Evolutionary conservation across 2,888 invertebrate genomes (phyloP).

Genomic region (Leptopterna dolabrata): DNA sequence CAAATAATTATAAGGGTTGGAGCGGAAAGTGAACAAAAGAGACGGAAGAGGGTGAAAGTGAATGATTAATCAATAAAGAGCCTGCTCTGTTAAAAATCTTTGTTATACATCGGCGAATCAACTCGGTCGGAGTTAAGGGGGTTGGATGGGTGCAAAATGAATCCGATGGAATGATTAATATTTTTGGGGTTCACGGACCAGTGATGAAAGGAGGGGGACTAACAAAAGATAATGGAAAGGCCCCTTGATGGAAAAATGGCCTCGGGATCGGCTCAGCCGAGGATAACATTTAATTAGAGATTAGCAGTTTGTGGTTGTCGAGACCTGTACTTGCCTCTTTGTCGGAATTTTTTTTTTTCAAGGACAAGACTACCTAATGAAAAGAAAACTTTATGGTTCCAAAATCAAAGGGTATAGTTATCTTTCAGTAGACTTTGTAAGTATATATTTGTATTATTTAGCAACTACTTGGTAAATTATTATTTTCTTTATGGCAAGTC

Average conservation of each 20-base stretch:
- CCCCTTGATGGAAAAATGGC: background rate
- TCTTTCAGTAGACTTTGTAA: too few species aligned
- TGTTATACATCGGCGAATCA: background rate
- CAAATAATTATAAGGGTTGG: too few species aligned
- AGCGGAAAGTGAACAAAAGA: background rate
- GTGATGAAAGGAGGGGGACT: background rate
- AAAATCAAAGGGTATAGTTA: too few species aligned
- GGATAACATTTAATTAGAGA: background rate
- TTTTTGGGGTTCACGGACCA: conserved; percentile 1
- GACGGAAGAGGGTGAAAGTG: background rate
- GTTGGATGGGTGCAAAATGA: background rate
- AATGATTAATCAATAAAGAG: background rate
- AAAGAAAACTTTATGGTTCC: too few species aligned
- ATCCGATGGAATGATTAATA: background rate
- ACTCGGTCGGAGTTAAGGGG: background rate
- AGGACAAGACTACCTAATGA: too few species aligned
- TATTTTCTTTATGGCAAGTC: too few species aligned
- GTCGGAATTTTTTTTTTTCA: background rate
- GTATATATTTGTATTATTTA: too few species aligned
- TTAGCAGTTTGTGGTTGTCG: background rate
- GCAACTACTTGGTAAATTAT: too few species aligned
- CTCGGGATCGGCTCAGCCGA: background rate
- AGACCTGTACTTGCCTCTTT: background rate
- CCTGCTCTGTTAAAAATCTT: background rate
- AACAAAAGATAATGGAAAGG: background rate